Conservation (phyloP, 2,797 vertebrate species). For the Bovichtus diacanthus region DNA sequence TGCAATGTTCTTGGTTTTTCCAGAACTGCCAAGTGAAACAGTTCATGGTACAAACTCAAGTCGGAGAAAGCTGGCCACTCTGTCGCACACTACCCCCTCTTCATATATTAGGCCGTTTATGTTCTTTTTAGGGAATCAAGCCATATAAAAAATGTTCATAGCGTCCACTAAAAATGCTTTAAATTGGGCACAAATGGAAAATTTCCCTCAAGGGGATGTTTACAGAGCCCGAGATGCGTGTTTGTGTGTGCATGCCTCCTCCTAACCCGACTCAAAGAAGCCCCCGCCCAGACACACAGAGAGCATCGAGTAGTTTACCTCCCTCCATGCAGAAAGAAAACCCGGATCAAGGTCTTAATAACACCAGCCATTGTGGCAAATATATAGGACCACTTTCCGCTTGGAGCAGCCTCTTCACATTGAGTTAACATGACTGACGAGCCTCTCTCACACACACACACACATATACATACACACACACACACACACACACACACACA, state of each 20-base stretch:
- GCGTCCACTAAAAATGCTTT: slow-evolving; percentile 17
- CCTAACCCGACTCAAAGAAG: slow-evolving; percentile 8
- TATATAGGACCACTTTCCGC: slow-evolving; percentile 74
- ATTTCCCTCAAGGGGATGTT: slow-evolving; percentile 38
- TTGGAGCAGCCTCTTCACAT: slow-evolving; percentile 75
- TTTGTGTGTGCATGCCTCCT: slow-evolving; percentile 22
- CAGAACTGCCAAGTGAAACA: background rate
- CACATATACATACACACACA: slow-evolving; percentile 17
- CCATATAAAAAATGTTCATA: no score
- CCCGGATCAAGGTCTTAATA: slow-evolving; percentile 80
- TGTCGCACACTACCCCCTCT: background rate
- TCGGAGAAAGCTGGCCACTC: background rate
- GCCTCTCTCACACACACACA: slow-evolving; percentile 22
- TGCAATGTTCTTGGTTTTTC: slow-evolving; percentile 10
- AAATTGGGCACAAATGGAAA: slow-evolving; percentile 39
- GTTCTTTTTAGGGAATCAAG: slow-evolving; percentile 7
- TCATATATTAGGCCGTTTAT: slow-evolving; percentile 14
- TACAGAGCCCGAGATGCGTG: slow-evolving; percentile 31
- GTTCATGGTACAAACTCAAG: slow-evolving; percentile 4
- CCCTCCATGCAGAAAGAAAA: slow-evolving; percentile 75
- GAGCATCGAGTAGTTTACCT: slow-evolving; percentile 62
- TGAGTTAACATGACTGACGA: slow-evolving; percentile 82
- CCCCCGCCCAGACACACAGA: slow-evolving; percentile 8
- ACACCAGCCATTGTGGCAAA: slow-evolving; percentile 73
- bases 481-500: slow-evolving; percentile 24